A percentile compares a stretch with the other conserved stretches of the same genome.
These are phyloP conservation scores for Molorchus minor DNA, from an alignment of 2,888 invertebrate genomes.

Conservation along the genomic window DNA sequence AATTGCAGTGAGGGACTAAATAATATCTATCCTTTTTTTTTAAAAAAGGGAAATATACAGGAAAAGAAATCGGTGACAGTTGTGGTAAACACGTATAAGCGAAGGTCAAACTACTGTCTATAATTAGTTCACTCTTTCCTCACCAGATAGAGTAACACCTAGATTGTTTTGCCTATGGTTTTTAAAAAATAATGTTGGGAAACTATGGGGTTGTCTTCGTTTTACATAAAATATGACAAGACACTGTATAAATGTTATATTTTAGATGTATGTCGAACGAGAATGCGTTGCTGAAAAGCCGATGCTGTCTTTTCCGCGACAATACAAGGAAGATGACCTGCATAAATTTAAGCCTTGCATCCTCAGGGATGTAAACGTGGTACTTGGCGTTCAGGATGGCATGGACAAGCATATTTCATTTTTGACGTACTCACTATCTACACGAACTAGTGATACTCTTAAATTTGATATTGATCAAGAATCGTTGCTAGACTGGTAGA, in stretches of 20 bases:
- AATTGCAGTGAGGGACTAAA: too few species aligned
- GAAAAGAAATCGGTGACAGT: too few species aligned
- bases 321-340: conserved; percentile 36
- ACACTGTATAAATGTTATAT: neutral
- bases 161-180: too few species aligned
- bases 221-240: too few species aligned
- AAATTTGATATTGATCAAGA: conserved; percentile 21
- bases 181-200: too few species aligned
- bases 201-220: too few species aligned
- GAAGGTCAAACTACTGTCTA: too few species aligned
- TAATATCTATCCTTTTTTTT: too few species aligned
- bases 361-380: conserved; percentile 42
- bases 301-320: conserved; percentile 38
- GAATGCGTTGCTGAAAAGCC: conserved; percentile 21
- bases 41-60: too few species aligned
- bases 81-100: too few species aligned
- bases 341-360: conserved; percentile 38
- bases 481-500: conserved; percentile 30
- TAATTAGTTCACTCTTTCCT: too few species aligned
- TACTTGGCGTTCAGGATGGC: conserved; percentile 33
- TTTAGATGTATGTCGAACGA: conserved; percentile 5
- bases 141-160: too few species aligned
- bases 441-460: conserved; percentile 18
- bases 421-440: conserved; percentile 36
- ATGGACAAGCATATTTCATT: conserved; percentile 34